phyloP scores from a whole-genome alignment of 2,113 vertebrate genomes.

The Podarcis cretensis region DNA sequence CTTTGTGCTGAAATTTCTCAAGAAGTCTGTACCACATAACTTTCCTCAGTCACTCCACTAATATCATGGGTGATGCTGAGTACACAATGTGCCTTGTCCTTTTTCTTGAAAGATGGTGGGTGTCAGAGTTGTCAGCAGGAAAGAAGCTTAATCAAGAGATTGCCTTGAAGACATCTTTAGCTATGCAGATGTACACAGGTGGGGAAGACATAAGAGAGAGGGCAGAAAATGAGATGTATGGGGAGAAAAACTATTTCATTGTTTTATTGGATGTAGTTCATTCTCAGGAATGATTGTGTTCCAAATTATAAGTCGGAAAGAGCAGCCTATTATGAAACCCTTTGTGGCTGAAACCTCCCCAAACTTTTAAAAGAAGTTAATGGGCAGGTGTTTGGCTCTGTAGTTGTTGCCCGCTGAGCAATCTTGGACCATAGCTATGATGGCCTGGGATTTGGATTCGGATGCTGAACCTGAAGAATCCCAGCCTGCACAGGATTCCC shows the following conservation, averaged over 20 bases:
- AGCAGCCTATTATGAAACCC: neutral
- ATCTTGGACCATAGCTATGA: no score
- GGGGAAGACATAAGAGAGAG: neutral
- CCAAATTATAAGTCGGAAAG: neutral
- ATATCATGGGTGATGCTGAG: neutral
- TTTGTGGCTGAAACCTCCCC: neutral
- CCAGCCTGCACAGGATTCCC: no score
- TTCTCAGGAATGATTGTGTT: neutral
- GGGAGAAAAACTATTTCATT: neutral
- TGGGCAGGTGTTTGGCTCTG: neutral
- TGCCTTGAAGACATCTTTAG: neutral
- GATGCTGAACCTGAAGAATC: no score
- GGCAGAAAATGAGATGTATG: no score
- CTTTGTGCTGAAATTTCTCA: neutral
- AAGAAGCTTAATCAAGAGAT: neutral
- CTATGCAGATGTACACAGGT: neutral
- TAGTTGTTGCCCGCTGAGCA: no score
- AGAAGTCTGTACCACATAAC: neutral
- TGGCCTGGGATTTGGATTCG: no score
- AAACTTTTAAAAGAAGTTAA: neutral
- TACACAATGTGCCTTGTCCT: neutral
- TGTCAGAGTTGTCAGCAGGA: neutral
- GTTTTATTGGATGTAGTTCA: neutral
- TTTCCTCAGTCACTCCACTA: neutral
- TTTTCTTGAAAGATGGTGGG: neutral